Percentiles rank a stretch among this genome's conserved stretches.
Evolutionary conservation across 2,888 invertebrate genomes (phyloP).

Genomic region (Ashinkailepas kermadecensis): DNA sequence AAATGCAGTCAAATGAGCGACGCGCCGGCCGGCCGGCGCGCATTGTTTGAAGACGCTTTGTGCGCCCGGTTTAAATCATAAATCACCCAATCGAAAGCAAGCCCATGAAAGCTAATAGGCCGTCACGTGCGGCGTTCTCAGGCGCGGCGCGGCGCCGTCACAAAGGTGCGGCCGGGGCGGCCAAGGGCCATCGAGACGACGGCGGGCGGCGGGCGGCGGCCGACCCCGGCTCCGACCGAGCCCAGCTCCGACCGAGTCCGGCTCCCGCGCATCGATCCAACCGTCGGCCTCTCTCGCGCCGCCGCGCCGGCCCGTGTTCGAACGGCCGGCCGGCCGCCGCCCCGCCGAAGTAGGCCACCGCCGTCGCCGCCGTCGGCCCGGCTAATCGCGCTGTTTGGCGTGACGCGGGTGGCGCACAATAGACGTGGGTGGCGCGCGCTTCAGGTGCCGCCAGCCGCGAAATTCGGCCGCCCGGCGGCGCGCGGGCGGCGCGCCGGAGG

Average conservation of each 20-base stretch:
- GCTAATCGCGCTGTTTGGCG: conserved; percentile 5
- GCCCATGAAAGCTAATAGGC: conserved; percentile 19
- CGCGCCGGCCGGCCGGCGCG: background rate
- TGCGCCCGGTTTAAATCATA: conserved; percentile 15
- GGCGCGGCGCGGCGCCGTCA: background rate
- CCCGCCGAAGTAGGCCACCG: background rate
- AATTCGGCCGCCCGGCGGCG: background rate
- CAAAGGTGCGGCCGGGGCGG: no score
- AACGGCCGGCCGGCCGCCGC: no score
- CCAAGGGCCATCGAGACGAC: no score
- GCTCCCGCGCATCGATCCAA: no score
- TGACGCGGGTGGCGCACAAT: background rate
- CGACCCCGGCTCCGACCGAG: no score
- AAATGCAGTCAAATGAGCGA: conserved; percentile 15
- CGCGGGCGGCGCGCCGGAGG: no score
- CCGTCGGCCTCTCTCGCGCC: no score
- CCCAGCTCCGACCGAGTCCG: no score
- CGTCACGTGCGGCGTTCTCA: conserved; percentile 1
- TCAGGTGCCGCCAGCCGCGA: conserved; percentile 9
- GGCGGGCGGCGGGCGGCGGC: no score
- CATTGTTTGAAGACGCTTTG: conserved; percentile 19
- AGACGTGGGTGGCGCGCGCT: conserved; percentile 17
- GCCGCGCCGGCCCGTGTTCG: no score
- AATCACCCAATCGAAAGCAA: conserved; percentile 20
- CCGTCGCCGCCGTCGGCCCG: background rate